These are phyloP conservation scores for Acanthurus leucopareius DNA, from an alignment of 2,797 vertebrate species.

Conservation along the genomic window DNA sequence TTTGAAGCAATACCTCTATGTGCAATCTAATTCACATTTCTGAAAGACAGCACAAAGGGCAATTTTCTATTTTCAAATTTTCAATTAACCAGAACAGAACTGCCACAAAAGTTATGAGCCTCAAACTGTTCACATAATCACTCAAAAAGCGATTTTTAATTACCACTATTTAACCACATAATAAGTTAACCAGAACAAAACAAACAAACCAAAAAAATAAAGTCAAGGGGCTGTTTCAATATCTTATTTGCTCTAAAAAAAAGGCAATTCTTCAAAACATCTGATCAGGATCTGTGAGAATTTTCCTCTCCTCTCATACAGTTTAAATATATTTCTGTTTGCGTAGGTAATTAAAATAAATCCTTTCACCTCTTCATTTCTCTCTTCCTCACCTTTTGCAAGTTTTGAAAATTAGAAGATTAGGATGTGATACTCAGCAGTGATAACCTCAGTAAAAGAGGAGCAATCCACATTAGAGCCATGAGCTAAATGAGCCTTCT, in stretches of 20 bases:
- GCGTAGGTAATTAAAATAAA: background rate
- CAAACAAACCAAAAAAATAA: background rate
- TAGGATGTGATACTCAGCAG: background rate
- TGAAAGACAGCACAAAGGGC: no score
- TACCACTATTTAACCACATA: background rate
- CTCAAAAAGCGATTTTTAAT: no score
- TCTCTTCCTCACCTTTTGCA: background rate
- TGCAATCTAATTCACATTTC: no score
- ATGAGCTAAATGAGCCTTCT: conserved; percentile 7
- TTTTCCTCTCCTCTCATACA: background rate
- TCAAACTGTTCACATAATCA: no score
- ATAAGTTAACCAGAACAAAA: background rate
- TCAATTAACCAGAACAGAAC: no score
- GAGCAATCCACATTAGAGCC: conserved; percentile 16
- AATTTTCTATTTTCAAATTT: no score
- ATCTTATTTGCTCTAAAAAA: background rate
- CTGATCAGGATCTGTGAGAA: background rate
- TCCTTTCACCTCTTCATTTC: background rate
- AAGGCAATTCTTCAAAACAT: background rate
- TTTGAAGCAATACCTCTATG: no score
- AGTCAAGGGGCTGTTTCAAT: background rate
- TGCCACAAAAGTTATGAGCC: no score
- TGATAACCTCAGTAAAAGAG: conserved; percentile 33
- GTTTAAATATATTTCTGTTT: background rate
- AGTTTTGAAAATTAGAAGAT: conserved; percentile 26